Conservation (phyloP, 1,140 invertebrate species). For the Bradynema listronoti region DNA sequence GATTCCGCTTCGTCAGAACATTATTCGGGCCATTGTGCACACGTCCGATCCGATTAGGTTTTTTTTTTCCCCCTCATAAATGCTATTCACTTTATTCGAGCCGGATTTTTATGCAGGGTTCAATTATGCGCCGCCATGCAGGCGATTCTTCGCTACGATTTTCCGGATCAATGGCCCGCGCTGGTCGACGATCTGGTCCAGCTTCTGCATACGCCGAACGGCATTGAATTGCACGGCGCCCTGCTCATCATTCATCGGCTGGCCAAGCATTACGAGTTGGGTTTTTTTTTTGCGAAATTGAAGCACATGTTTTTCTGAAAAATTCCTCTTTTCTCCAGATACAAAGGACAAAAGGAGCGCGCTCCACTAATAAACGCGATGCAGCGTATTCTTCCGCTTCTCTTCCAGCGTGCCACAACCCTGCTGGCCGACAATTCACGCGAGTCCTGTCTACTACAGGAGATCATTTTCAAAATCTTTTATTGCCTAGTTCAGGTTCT, state of each 20-base stretch:
- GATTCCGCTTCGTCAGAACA: conserved; percentile 78
- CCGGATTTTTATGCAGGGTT: conserved; percentile 63
- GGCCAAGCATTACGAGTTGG: conserved; percentile 82
- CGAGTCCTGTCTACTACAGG: conserved; percentile 80
- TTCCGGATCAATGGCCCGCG: conserved; percentile 83
- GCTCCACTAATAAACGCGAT: conserved; percentile 84
- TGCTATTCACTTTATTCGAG: background rate
- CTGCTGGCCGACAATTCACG: conserved; percentile 77
- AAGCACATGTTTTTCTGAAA: background rate
- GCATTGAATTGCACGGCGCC: conserved; percentile 80
- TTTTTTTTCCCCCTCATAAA: background rate
- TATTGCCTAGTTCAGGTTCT: conserved; percentile 79
- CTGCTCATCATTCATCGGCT: conserved; percentile 84
- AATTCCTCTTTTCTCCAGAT: conserved; percentile 60
- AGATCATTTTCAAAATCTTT: conserved; percentile 92
- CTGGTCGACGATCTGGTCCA: conserved; percentile 85
- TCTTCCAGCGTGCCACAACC: conserved; percentile 76
- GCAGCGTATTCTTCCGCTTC: conserved; percentile 81
- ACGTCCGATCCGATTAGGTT: conserved; percentile 78
- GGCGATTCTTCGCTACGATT: conserved; percentile 88
- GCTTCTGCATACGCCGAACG: conserved; percentile 75
- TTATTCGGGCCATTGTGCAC: conserved; percentile 88
- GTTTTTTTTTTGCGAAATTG: conserved; percentile 1
- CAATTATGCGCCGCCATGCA: conserved; percentile 80
- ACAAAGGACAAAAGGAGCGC: conserved; percentile 80